Percentiles rank a stretch among this genome's conserved stretches.
These are phyloP conservation scores for Stomatorhinus walkeri DNA, from an alignment of 2,797 vertebrate genomes.

Conservation along the genomic window DNA sequence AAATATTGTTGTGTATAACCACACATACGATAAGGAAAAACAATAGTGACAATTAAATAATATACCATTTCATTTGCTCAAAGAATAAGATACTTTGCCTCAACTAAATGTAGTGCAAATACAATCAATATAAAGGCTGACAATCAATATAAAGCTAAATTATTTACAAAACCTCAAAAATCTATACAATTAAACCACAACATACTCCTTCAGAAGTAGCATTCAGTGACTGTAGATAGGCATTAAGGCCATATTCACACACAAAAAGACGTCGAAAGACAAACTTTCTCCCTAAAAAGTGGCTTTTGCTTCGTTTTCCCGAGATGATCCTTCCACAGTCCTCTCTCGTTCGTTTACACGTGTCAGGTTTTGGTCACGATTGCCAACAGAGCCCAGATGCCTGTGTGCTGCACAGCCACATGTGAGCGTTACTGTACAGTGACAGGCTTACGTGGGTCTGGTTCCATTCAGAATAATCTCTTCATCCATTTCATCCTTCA, in stretches of 20 bases:
- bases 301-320: neutral
- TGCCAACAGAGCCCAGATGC: neutral
- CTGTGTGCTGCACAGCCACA: neutral
- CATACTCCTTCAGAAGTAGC: neutral
- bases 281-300: neutral
- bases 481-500: neutral
- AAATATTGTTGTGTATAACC: neutral
- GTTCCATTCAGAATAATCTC: neutral
- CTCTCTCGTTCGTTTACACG: neutral
- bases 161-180: conserved; percentile 34
- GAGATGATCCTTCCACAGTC: neutral
- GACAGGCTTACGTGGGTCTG: neutral
- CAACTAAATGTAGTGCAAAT: conserved; percentile 30
- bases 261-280: neutral
- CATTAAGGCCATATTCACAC: neutral
- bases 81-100: neutral
- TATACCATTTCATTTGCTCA: neutral
- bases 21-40: neutral
- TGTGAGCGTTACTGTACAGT: neutral
- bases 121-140: neutral
- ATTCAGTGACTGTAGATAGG: neutral
- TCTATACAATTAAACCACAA: conserved; percentile 5
- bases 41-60: neutral
- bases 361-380: neutral
- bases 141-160: neutral